Evolutionary conservation across 2,797 vertebrate species (phyloP), one percentile per base, ranked within the genome.

Genomic region (Micropoecilia bifurca): DNA sequence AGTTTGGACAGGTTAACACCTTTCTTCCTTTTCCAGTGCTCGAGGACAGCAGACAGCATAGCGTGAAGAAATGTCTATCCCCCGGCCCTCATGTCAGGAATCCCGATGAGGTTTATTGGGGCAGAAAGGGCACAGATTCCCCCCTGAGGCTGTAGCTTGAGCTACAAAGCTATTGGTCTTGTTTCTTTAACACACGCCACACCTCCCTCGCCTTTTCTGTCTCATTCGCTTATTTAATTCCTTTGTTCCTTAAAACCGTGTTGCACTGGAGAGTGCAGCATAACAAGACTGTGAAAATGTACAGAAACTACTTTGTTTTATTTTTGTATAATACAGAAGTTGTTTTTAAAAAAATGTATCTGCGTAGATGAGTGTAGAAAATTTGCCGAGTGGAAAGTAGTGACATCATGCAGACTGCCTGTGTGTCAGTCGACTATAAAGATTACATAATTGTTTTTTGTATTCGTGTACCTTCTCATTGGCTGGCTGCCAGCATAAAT

Each of bases 31-130:
- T 88, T 94, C 90, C 92, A 91, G 85, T 92, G 93, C 94, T 94
- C 93, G 95, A 95, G 96, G 91, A 94, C 87, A 95, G 93, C 94
- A 91, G 96, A 97, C 96, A 97, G 95, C 91, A 90, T 97, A 97
- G 96, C 96, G 93, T 97, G 95, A 97, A 97, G 96, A 97, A 97
- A 97, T 97, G 95, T 96, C 95, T 96, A 47, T 95, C 95, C 94
- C 91, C 94, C 81, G 94, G 96, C 91, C 83, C 82, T 94, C 90
- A 91, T 83, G 95, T 94, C 95, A 95, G 93, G 95, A 95, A 95
- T 95, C 95, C 95, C 94, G 94, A 96, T 97, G 95, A 96, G 95
- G 89, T 95, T 97, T 98, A 98, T 96, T 98, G 96, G 97, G 97
- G 97, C 97, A 97, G 97, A 98, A 98, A 97, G 96, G 94, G 94